These are phyloP conservation scores for Agonopterix heracliana DNA, from an alignment of 2,888 invertebrate species.

Conservation along the genomic window DNA sequence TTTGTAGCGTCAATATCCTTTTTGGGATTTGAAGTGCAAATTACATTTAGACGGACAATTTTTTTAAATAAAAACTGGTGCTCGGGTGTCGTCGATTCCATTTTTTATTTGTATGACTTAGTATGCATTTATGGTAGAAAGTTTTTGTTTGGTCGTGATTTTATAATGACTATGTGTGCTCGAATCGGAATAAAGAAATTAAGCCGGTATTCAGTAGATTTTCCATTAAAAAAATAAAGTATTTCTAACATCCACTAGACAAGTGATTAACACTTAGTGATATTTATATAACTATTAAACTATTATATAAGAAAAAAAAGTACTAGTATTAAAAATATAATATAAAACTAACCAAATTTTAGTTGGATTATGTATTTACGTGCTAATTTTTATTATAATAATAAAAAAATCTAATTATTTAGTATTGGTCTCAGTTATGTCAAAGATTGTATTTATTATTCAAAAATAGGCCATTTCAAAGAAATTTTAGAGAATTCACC, in stretches of 20 bases:
- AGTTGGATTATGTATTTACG: constrained; percentile 29
- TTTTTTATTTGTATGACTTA: constrained; percentile 30
- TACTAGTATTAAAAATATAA: constrained; percentile 43
- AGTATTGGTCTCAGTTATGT: constrained; percentile 70
- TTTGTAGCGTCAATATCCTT: constrained; percentile 11
- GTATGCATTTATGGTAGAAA: constrained; percentile 11
- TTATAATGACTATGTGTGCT: not conserved
- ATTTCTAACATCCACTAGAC: constrained; percentile 20
- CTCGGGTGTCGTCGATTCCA: constrained; percentile 18
- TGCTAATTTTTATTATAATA: constrained; percentile 14
- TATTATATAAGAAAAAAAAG: constrained; percentile 43
- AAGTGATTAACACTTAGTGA: constrained; percentile 55
- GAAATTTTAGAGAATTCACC: constrained; percentile 16
- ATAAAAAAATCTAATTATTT: constrained; percentile 31
- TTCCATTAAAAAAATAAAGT: too few species aligned
- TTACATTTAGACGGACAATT: not conserved
- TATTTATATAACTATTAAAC: constrained; percentile 43
- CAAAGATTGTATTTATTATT: constrained; percentile 59
- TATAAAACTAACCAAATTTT: constrained; percentile 60
- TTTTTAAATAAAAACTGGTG: constrained; percentile 24
- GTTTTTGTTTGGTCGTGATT: too few species aligned
- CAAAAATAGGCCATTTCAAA: constrained; percentile 29
- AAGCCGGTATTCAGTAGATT: constrained; percentile 4
- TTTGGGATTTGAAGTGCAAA: constrained; percentile 11
- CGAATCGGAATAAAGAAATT: not conserved